Base-by-base conservation (phyloP, 2,113 vertebrate species). In the Chelonoidis abingdonii region DNA sequence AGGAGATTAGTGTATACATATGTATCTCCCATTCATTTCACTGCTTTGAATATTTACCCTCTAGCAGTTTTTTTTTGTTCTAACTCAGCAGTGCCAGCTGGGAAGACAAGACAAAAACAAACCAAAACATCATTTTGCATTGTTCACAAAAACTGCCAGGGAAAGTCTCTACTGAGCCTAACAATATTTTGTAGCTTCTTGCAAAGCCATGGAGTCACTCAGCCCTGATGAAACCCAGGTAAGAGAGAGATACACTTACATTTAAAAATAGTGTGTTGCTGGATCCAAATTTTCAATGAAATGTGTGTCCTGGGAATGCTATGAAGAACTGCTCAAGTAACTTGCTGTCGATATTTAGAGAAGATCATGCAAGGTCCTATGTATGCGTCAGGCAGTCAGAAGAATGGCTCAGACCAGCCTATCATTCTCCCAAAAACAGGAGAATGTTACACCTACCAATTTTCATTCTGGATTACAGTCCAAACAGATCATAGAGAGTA, bases 401-500 rank as follows among this genome's bases (percentile, higher is more conserved):
- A 82, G 27, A 65, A 84, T 0, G 3, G 57, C 44, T 90, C 75
- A 22, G 83, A 5, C n/a, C 62, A 84, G 65, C n/a, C 2, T 2
- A 24, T 87, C n/a, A 82, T 88, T 82, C 72, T 80, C 80, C 89
- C 84, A 80, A 83, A 47, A 80, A 83, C 0, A 8, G 89, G 83
- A 84, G 92, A 54, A 47, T 16, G 69, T 38, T 54, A 52, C 79
- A 38, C 29, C 59, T 38, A 53, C n/a, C 69, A 72, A 82, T 0
- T 10, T 89, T 96, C 1, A 1, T 94, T 82, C 54, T 75, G 83
- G 93, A 78, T 91, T 94, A 94, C 88, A 85, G 82, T 89, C 83
- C 75, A 84, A 59, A 89, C 5, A 6, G 56, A 12, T 89, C 44
- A 47, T 57, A 92, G 50, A 16, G 90, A 89, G 84, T 10, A 89